phyloP scores from a whole-genome alignment of 2,113 vertebrate genomes.

The Neolamprologus sp. region DNA sequence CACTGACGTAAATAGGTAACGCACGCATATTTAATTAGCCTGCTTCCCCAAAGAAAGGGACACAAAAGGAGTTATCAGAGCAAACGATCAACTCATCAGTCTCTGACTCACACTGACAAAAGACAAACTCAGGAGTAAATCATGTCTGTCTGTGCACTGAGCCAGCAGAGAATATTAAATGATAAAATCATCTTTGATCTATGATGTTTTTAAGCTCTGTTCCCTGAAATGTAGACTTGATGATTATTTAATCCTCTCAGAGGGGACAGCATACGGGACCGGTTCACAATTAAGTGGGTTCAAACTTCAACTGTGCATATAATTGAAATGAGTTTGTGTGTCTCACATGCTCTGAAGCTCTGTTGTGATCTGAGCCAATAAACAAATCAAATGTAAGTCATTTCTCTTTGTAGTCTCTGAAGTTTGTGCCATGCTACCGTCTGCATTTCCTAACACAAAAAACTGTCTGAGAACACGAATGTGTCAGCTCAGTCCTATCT shows the following conservation, averaged over 20 bases:
- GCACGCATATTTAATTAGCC: neutral
- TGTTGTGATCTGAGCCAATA: neutral
- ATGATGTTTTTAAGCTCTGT: neutral
- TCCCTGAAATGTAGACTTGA: fast-evolving
- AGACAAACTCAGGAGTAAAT: neutral
- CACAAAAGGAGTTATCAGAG: neutral
- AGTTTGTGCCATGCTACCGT: neutral
- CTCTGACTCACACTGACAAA: neutral
- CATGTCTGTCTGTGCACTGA: neutral
- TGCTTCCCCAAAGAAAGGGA: neutral
- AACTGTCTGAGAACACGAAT: neutral
- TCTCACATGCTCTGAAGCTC: neutral
- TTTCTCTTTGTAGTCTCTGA: neutral
- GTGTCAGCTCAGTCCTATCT: fast-evolving
- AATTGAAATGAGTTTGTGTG: neutral
- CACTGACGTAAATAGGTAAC: fast-evolving
- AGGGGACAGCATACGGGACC: neutral
- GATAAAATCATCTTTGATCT: neutral
- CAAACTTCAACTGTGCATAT: fast-evolving
- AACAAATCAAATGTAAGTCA: neutral
- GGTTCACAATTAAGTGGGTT: neutral
- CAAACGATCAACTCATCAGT: neutral
- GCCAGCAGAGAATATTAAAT: neutral
- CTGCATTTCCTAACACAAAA: neutral
- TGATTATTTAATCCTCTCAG: neutral